Percentiles rank a stretch among this genome's conserved stretches.
These are phyloP conservation scores for Pseudomyrmex flavicornis DNA, from an alignment of 1,140 invertebrate genomes.

Conservation along the genomic window DNA sequence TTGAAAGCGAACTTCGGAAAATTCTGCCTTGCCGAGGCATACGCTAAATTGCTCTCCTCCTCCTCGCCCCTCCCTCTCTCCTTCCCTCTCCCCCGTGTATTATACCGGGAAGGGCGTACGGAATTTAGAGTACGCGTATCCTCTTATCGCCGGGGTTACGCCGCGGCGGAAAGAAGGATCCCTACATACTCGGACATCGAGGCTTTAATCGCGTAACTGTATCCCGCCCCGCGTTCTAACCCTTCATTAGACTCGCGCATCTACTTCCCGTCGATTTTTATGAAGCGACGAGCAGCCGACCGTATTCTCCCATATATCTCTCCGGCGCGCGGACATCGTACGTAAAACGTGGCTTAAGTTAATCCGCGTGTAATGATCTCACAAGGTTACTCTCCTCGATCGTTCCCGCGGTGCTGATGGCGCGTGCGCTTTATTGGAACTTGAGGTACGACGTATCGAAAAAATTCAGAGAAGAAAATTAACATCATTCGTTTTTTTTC, in stretches of 20 bases:
- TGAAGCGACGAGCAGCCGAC: not conserved
- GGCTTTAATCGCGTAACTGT: constrained; percentile 57
- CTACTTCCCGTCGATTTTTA: constrained; percentile 46
- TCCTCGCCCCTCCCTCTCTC: no score
- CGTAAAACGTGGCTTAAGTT: constrained; percentile 51
- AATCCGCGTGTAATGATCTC: constrained; percentile 55
- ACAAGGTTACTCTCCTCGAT: constrained; percentile 40
- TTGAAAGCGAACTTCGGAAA: constrained; percentile 56
- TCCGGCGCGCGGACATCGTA: constrained; percentile 26
- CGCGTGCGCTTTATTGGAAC: constrained; percentile 24
- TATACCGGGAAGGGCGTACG: constrained; percentile 36
- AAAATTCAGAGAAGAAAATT: not conserved
- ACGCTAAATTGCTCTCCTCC: constrained; percentile 51
- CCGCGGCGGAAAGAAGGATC: constrained; percentile 45
- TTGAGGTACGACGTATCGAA: not conserved
- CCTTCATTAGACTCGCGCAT: constrained; percentile 48
- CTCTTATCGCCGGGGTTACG: constrained; percentile 54
- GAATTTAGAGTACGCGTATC: constrained; percentile 63
- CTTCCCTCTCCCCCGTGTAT: constrained; percentile 20
- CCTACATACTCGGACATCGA: constrained; percentile 37
- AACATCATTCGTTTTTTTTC: not conserved
- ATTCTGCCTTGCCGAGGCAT: constrained; percentile 38
- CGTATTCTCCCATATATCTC: not conserved
- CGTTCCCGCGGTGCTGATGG: constrained; percentile 40
- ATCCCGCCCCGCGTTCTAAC: constrained; percentile 33